Evolutionary conservation across 2,797 vertebrate genomes (phyloP), one percentile per base, ranked within the genome.

Genomic region (Sphenopsis melanotis): DNA sequence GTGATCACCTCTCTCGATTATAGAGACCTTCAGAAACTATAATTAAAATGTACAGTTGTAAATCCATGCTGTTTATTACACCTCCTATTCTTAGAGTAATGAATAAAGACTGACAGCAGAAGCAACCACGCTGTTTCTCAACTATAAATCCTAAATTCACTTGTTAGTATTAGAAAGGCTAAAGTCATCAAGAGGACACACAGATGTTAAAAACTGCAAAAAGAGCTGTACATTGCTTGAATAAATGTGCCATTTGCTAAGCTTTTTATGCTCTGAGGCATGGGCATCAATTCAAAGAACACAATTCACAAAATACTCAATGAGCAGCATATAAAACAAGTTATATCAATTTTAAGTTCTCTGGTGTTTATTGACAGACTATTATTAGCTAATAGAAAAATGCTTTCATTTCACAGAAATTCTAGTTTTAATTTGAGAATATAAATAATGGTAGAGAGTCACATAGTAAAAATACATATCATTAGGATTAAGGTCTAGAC

Each of bases 81-180:
- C 81, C 39, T 92, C 20, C 83, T 95, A 64, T 96, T 82, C 78
- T 91, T 85, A 82, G 22, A 37, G 47, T 61, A 77, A 47, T 93
- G 75, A 96, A 87, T 94, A 86, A 93, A 96, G 90, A 91, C 68
- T 89, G 65, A 69, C 44, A 90, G 66, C 29, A 82, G 64, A 75
- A 84, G 80, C 81, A 92, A 88, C 68, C 88, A 60, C 72, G 78
- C 85, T 91, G 75, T 96, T 97, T 96, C 83, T 64, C 74, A 86
- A 30, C 87, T 83, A 76, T 94, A 95, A 96, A 95, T 96, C 87
- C 91, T 92, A 69, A 88, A 93, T 81, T 77, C 44, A 53, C 39
- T 94, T 95, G 81, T 89, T 92, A 88, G 80, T 76, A 61, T 87
- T 93, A 84, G 60, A 97, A 96, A 93, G 78, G 74, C 85, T 86